Percentiles rank a stretch among this genome's conserved stretches.
Evolutionary conservation across 2,888 invertebrate genomes (phyloP).

Genomic region (Eledona agricola): DNA sequence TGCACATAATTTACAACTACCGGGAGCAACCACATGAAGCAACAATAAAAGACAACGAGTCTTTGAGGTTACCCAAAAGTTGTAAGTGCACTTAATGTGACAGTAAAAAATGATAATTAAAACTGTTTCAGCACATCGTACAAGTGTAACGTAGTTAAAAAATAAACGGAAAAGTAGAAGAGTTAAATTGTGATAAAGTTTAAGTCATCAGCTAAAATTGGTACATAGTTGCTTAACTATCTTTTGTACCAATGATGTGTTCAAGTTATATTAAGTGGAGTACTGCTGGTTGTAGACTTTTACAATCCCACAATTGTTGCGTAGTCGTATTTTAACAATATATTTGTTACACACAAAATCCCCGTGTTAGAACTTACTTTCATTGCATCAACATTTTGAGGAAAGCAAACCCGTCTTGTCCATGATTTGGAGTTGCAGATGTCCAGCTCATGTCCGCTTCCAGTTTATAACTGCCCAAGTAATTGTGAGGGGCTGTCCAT

Average conservation of each 20-base stretch:
- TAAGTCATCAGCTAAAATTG: constrained; percentile 36
- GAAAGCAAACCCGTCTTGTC: constrained; percentile 48
- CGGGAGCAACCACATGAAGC: constrained; percentile 81
- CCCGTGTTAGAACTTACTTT: constrained; percentile 5
- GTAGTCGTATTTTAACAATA: constrained; percentile 31
- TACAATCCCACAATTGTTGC: constrained; percentile 29
- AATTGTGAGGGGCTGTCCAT: constrained; percentile 73
- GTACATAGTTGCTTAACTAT: constrained; percentile 42
- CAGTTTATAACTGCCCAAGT: constrained; percentile 72
- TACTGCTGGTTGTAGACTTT: constrained; percentile 32
- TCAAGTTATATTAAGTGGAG: constrained; percentile 42
- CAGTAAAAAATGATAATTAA: constrained; percentile 2
- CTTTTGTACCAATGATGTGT: constrained; percentile 44
- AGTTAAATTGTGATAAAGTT: constrained; percentile 42
- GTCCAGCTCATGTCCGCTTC: constrained; percentile 79
- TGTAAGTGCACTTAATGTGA: constrained; percentile 59
- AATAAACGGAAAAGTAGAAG: constrained; percentile 8
- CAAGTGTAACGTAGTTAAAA: constrained; percentile 55
- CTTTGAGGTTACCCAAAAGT: constrained; percentile 79
- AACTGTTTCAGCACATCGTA: constrained; percentile 56
- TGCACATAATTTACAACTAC: constrained; percentile 87
- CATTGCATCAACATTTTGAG: constrained; percentile 39
- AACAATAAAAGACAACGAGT: constrained; percentile 80
- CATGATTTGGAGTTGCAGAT: constrained; percentile 62
- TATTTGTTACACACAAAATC: constrained; percentile 27